Base-by-base conservation (phyloP, 2,797 vertebrate genomes). In the Malurus leucopterus region DNA sequence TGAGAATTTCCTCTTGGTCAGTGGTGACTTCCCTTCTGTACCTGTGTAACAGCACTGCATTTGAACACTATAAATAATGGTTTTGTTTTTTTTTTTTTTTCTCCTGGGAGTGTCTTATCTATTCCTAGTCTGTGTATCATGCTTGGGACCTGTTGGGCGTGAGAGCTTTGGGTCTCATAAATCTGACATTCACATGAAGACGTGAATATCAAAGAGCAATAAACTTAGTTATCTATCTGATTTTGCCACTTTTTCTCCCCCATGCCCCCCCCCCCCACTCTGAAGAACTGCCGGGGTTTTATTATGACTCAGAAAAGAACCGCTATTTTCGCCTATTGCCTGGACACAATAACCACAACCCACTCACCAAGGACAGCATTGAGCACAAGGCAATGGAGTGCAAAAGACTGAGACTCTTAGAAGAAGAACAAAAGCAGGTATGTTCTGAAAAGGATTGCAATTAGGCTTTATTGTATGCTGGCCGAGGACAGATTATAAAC, bases 291-390 rank as follows among this genome's bases (percentile, higher is more conserved):
- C 99, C 98, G 3, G 99, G 99, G 54, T 99, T 99, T 97, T 99
- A 99, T 96, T 99, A 98, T 89, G 99, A 99, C 80, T 88, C 97
- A 2, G 98, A 99, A 96, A 99, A 99, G 96, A 99, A 99, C 57
- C 98, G 99, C 24, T 99, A 99, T 88, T 99, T 99, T 93, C 98
- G 99, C 50, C 95, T 99, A 4, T 94, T 99, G 78, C 98, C 99
- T 5, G 99, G 99, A 46, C 98, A 99, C 92, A 99, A 99, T 94
- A 99, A 99, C 96, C 99, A 98, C 92, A 99, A 99, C 94, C 99
- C 99, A 0, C 98, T 99, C 94, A 99, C 99, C 16, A 98, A 93
- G 80, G 98, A 99, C 82, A 95, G 97, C 90, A 96, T 99, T 93
- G 96, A 96, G 81, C 95, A 97, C 81, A 98, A 98, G 86, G 98